Evolutionary conservation across 37 sponge, comb jelly and placozoan species (phyloP), one percentile per base, ranked within the genome.

Genomic region (Eunapius fragilis): DNA sequence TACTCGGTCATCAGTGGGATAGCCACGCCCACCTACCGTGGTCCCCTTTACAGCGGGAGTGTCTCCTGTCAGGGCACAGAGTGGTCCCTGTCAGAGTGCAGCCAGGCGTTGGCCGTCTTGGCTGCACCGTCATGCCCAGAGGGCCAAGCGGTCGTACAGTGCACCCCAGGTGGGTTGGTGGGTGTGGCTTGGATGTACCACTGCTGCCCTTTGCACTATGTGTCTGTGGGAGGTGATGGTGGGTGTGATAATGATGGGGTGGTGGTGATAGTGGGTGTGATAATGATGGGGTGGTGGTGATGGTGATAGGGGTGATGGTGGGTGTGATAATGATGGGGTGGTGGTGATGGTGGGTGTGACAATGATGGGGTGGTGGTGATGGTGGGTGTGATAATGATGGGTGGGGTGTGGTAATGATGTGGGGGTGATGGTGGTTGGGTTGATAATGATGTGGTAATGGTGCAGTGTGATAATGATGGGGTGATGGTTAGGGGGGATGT

Each of bases 21-120:
- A 14, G 85, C 22, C 37, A 28, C 30, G 0, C 75, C 49, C 31
- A 10, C 58, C 25, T 85, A 81, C 41, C 25, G 24, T 3, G 80
- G 83, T 13, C 25, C 33, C 31, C 11, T 14, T 13, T 91, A 86
- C 49, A 31, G 17, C 37, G 87, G 83, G 23, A 17, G 6, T 5
- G 9, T 86, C 0, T 0, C 23, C 1, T 91, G 91, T 31, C 67
- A 25, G 0, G 88, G 88, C 30, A 36, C 79, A 58, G 92, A 91
- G 37, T 37, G 25, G 45, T 35, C 37, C 0, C 3, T 84, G 28
- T 5, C 19, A 0, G 77, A 87, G 14, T 91, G 92, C 73, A 31
- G 0, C 23, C 26, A 38, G 2, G 24, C 9, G 7, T 6, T 35
- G 12, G 14, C 19, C 22, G 6, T 78, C 26, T 1, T 58, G 7